Base-by-base conservation (phyloP, 1,140 invertebrate genomes). In the Bombus difficillimus region DNA sequence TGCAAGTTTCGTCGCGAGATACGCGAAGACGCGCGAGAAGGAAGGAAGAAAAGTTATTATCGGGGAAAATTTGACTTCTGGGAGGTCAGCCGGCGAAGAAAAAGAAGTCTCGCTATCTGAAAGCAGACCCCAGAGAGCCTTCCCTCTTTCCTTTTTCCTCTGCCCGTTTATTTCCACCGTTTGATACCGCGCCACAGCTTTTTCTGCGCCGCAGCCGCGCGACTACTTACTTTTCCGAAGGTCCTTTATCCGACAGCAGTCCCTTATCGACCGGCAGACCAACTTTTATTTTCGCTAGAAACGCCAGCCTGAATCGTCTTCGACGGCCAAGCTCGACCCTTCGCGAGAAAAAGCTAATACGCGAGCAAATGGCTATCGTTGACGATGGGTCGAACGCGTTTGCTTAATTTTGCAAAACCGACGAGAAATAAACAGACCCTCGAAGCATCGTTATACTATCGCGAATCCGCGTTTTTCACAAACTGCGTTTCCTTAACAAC, bases 41-140 rank as follows among this genome's bases (percentile, higher is more conserved):
- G n/a, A 28, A 41, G 9, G 15, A 79, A 81, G 43, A 71, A 86
- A 92, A 92, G 89, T 92, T 92, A 92, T 91, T 91, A 91, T 91
- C 90, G 71, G 84, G 78, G 87, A 72, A 89, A 92, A 92, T 93
- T 92, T 89, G 91, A 89, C 87, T 93, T 89, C 80, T 68, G 80
- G 68, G 76, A 66, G 59, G 82, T 81, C 74, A 81, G n/a, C 68
- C 53, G 43, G 32, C 59, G 28, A 77, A 77, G 85, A 83, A 90
- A 92, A 88, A 91, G 83, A 87, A 86, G 73, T 15, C 68, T 53
- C 71, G 91, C 77, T 93, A 93, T 92, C 91, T 92, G 81, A 87
- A 90, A 90, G 77, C 83, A 83, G 80, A 91, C 89, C 87, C 91
- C 22, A 34, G 89, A 90, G 91, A 89, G 76, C 25, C 57, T 25